Base-by-base conservation (phyloP, 2,797 vertebrate genomes). In the Limnodromus scolopaceus region DNA sequence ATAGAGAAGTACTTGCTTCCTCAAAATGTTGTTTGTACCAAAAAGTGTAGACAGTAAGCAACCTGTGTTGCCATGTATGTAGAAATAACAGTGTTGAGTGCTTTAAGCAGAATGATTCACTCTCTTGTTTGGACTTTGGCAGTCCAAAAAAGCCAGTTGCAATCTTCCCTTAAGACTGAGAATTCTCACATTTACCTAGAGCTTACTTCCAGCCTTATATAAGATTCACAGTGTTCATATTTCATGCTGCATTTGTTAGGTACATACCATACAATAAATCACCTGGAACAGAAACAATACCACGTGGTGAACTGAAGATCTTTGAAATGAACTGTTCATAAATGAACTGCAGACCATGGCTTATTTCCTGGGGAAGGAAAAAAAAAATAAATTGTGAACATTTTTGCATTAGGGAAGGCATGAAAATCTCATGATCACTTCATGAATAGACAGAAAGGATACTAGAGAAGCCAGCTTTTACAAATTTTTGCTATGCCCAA, bases 211-310 rank as follows among this genome's bases (percentile, higher is more conserved):
- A 91, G 49, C 13, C 13, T 2, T 54, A 28, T 16, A 11, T 19
- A 80, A 60, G 61, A 78, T 71, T 85, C 76, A 57, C 6, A 41
- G 72, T 6, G 58, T 83, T 94, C 89, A 58, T 79, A 88, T 78
- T 89, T 93, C 71, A 83, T 6, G 11, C 61, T 85, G 55, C 18
- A 80, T 91, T 96, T 93, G 87, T 71, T 90, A 95, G 76, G 87
- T 92, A 58, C 61, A 57, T 89, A 51, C 77, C 58, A 64, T 68
- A 58, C 18, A 28, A 88, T 93, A 92, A 96, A 89, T 96, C 87
- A 92, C 72, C 65, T 90, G 80, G 78, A 94, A 86, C 58, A 94
- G 76, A 92, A 94, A 93, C 76, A 84, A 75, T 76, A 69, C 63
- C 63, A 72, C 2, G 17, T 88, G 54, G 38, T 78, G 69, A 74